These are phyloP conservation scores for Strigops habroptila DNA, from an alignment of 2,113 vertebrate species.

Conservation along the genomic window DNA sequence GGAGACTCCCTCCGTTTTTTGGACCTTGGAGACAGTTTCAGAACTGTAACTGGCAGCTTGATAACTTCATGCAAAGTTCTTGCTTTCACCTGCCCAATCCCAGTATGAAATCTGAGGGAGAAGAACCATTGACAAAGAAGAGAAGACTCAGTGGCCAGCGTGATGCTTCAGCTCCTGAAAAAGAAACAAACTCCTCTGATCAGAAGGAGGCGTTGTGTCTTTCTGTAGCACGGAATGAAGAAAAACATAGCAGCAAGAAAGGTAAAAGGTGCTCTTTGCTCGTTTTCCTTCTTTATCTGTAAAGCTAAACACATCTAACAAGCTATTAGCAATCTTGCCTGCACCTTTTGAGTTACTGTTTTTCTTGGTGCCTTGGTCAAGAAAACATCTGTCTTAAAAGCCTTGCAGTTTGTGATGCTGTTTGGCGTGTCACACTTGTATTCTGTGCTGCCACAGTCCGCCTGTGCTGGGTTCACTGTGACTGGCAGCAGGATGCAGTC, in stretches of 20 bases:
- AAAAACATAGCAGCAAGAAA: not conserved
- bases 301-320: not conserved
- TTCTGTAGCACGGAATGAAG: not conserved
- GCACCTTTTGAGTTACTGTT: not conserved
- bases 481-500: not conserved
- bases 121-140: slow-evolving; percentile 80
- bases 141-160: slow-evolving; percentile 69
- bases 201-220: not conserved
- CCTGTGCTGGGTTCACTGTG: not conserved
- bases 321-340: not conserved
- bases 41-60: slow-evolving; percentile 46
- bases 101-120: slow-evolving; percentile 74
- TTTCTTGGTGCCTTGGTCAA: not conserved
- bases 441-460: not conserved
- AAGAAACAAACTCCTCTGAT: not conserved
- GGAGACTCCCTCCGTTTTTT: slow-evolving; percentile 24
- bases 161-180: not conserved
- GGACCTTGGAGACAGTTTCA: slow-evolving; percentile 62
- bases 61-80: slow-evolving; percentile 53
- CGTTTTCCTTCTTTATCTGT: not conserved
- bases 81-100: slow-evolving; percentile 69
- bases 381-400: not conserved
- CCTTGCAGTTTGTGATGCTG: not conserved
- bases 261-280: slow-evolving; percentile 7
- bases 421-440: not conserved